phyloP scores from a whole-genome alignment of 2,888 invertebrate genomes.

The Mantis religiosa region DNA sequence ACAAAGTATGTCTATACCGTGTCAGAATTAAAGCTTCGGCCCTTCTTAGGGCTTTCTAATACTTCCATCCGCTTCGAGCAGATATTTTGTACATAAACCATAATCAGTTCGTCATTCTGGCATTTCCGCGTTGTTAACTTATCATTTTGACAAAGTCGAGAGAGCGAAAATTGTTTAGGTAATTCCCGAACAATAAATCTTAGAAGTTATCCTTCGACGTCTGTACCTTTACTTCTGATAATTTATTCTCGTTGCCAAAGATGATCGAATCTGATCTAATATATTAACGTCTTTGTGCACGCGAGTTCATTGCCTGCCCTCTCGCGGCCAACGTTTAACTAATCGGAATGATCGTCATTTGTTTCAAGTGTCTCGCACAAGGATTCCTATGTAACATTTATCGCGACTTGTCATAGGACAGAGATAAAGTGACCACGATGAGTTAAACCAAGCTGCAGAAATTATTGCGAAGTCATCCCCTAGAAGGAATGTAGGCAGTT shows the following conservation, averaged over 20 bases:
- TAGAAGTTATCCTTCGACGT: not conserved
- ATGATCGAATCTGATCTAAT: not conserved
- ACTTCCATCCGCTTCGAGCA: too few relatives aligned
- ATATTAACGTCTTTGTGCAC: not conserved
- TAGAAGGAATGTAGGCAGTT: not conserved
- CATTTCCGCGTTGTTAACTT: not conserved
- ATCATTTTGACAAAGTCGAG: not conserved
- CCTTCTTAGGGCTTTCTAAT: too few relatives aligned
- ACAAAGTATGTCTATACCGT: too few relatives aligned
- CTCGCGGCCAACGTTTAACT: not conserved
- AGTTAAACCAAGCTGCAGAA: not conserved
- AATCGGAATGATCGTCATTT: not conserved
- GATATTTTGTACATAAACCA: not conserved
- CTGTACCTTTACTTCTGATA: not conserved
- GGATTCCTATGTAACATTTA: not conserved
- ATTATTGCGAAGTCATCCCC: not conserved
- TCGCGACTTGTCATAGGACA: not conserved
- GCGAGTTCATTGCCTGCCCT: not conserved
- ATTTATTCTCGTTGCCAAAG: not conserved
- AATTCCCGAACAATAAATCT: not conserved
- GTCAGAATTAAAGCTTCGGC: too few relatives aligned
- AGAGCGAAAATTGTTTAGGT: not conserved
- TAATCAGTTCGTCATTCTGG: not conserved
- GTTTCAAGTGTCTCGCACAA: not conserved
- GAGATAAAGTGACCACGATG: not conserved